These are phyloP conservation scores for Noctua comes DNA, from an alignment of 2,888 invertebrate species.

Conservation along the genomic window DNA sequence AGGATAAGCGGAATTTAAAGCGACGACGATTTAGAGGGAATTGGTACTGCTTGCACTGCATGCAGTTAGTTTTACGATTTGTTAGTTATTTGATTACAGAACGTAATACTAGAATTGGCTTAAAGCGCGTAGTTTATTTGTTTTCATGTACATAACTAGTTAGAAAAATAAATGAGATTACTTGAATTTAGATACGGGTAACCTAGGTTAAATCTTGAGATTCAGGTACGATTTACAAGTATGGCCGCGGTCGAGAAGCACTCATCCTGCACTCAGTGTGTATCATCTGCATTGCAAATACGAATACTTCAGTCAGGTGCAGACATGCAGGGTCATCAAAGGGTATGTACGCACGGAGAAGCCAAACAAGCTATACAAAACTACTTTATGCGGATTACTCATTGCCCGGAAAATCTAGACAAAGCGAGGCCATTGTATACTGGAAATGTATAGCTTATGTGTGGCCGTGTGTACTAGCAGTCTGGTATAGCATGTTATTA, in stretches of 20 bases:
- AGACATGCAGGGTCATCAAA: neutral
- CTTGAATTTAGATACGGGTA: neutral
- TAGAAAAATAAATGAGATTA: neutral
- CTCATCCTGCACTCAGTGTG: neutral
- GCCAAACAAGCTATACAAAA: no score
- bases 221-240: neutral
- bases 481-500: neutral
- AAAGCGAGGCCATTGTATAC: no score
- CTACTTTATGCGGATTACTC: no score
- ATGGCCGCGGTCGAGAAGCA: neutral
- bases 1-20: slow-evolving; percentile 55
- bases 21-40: slow-evolving; percentile 37
- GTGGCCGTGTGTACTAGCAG: neutral
- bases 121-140: neutral
- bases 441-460: no score
- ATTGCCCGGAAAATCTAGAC: no score
- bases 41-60: slow-evolving; percentile 16
- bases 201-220: neutral
- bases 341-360: neutral
- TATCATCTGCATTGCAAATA: slow-evolving; percentile 11
- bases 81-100: slow-evolving; percentile 2
- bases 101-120: neutral
- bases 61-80: slow-evolving; percentile 13
- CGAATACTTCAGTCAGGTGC: neutral
- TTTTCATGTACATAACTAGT: neutral